These are phyloP conservation scores for Pteropus rufus DNA, from an alignment of 2,797 vertebrate genomes.

Conservation along the genomic window DNA sequence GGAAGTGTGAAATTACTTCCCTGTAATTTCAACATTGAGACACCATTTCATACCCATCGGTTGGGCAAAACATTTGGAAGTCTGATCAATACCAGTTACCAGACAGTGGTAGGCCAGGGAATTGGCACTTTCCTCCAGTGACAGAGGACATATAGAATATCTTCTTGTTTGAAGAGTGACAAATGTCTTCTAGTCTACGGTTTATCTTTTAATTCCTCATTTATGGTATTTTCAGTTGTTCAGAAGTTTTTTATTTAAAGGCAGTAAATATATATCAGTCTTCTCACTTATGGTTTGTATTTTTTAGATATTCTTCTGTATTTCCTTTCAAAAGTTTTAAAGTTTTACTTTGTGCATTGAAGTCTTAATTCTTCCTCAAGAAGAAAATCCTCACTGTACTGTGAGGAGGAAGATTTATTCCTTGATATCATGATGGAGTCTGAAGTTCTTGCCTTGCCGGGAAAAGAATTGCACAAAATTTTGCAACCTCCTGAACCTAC, in stretches of 20 bases:
- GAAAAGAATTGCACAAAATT: neutral
- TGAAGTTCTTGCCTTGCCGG: neutral
- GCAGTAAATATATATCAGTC: neutral
- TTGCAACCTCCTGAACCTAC: neutral
- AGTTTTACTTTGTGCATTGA: constrained; percentile 1
- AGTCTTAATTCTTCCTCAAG: neutral
- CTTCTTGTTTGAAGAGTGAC: neutral
- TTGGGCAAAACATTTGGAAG: neutral
- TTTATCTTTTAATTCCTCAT: neutral
- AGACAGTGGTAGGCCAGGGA: neutral
- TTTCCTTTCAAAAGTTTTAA: neutral
- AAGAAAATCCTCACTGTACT: neutral
- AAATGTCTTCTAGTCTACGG: neutral
- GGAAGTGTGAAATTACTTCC: neutral
- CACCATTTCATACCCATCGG: neutral
- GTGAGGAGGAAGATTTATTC: neutral
- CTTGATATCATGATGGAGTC: neutral
- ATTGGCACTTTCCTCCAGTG: neutral
- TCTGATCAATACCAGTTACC: neutral
- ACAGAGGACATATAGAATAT: neutral
- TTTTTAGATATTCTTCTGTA: neutral
- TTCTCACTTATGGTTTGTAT: neutral
- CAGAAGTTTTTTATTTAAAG: neutral
- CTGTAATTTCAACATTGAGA: neutral
- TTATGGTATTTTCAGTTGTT: neutral